Conservation (phyloP, 1,140 invertebrate genomes). For the Aphelinus atriplicis region DNA sequence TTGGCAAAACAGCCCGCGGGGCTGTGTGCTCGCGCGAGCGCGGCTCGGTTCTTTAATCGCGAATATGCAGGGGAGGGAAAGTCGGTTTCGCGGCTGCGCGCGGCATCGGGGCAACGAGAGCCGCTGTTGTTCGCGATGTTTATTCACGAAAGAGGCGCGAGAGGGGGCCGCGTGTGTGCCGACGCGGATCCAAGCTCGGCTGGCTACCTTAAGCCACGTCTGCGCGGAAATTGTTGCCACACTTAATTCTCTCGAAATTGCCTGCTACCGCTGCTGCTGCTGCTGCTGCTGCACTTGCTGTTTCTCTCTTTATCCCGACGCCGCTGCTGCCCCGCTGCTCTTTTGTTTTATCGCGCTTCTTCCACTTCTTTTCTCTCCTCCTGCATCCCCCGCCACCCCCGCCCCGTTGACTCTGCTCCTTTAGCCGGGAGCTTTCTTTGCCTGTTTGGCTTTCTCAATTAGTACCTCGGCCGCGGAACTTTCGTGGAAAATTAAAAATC, state of each 20-base stretch:
- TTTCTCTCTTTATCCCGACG: not conserved
- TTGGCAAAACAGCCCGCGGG: not conserved
- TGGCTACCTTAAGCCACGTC: constrained; percentile 49
- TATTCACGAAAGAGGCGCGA: constrained; percentile 44
- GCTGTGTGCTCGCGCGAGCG: not conserved
- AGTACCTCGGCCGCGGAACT: not conserved
- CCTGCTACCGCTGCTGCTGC: not conserved
- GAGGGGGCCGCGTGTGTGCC: constrained; percentile 49
- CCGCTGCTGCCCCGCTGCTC: not conserved
- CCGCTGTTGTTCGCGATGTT: constrained; percentile 9
- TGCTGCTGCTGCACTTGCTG: not conserved
- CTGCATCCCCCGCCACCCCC: not conserved
- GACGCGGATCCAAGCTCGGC: constrained; percentile 54
- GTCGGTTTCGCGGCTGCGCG: constrained; percentile 32
- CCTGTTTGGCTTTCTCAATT: constrained; percentile 22
- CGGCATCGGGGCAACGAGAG: constrained; percentile 2
- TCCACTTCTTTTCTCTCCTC: constrained; percentile 2
- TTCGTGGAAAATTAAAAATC: constrained; percentile 20
- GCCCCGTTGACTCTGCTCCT: too few species aligned
- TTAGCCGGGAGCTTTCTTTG: too few species aligned
- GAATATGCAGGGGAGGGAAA: constrained; percentile 13
- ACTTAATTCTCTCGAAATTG: constrained; percentile 46
- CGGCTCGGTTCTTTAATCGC: constrained; percentile 11
- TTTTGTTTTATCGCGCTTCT: constrained; percentile 33
- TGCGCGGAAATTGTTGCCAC: constrained; percentile 48